Evolutionary conservation across 2,113 vertebrate genomes (phyloP), one percentile per base, ranked within the genome.

Genomic region (Thermophis baileyi): DNA sequence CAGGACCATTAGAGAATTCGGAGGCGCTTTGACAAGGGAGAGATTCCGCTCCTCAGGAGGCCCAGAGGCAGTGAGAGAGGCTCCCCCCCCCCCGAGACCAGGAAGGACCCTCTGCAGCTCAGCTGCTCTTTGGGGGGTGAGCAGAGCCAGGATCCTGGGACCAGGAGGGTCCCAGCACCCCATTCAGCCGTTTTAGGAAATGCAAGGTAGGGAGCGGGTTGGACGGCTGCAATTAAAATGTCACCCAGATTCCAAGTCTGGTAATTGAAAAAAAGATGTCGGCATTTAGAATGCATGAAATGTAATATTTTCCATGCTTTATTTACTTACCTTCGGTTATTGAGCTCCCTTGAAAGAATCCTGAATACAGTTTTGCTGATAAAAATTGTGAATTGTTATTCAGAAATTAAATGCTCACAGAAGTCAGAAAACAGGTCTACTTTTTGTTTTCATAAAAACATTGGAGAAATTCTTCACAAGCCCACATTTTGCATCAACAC

Each of bases 1-100:
- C 94, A 94, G 95, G 97, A 95, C 97, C 97, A 94, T 97, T 97
- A 97, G 97, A 96, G 97, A 97, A 97, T 97, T 94, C 97, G 95
- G 96, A 96, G 96, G 91, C 96, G 96, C 97, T 95, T 97, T 96
- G 93, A 30, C 96, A 89, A 97, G 96, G 95, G 96, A 97, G 94
- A 81, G 95, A 96, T 96, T 92, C 92, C 95, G 90, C 96, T 97
- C 95, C 96, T 97, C 97, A 74, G 11, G 95, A 97, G 97, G 97
- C 63, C 93, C 95, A 96, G 50, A 93, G 96, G 95, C 93, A 87
- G 90, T 94, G 96, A 96, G 12, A 96, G 97, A 97, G 97, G 16
- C 69, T 81, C n/a, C n/a, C n/a, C 14, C n/a, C 24, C n/a, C 35
- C 18, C 14, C 1, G 18, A 40, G 3, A 10, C 5, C 90, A 11